Conservation (phyloP, 2,888 invertebrate genomes). For the Tetramorium bicarinatum region DNA sequence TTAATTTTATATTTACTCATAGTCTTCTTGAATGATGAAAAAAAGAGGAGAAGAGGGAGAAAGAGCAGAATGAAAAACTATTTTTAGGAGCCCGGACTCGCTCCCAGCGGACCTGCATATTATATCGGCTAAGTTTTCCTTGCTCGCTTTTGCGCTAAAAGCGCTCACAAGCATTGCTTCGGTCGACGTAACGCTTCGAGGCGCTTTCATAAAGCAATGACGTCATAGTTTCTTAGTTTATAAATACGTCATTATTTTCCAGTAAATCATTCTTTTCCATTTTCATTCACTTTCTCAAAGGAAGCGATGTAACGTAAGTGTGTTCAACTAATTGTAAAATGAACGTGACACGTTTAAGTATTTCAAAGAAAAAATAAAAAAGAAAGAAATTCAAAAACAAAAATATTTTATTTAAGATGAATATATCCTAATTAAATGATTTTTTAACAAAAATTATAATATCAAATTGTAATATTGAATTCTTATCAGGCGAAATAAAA, state of each 20-base stretch:
- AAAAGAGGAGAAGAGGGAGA: background rate
- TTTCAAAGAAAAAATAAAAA: background rate
- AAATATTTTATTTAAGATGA: slow-evolving; percentile 4
- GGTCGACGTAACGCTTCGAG: background rate
- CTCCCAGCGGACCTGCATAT: background rate
- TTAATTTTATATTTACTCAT: background rate
- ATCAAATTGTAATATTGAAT: background rate
- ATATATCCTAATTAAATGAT: background rate
- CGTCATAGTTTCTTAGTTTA: slow-evolving; percentile 16
- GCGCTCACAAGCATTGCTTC: background rate
- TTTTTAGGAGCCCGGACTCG: background rate
- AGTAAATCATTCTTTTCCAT: background rate
- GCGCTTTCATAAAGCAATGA: background rate
- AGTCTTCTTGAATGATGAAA: background rate
- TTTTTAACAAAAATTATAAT: background rate
- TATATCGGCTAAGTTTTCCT: background rate
- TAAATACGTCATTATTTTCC: slow-evolving; percentile 20
- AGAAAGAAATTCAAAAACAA: background rate
- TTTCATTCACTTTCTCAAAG: background rate
- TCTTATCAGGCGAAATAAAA: background rate
- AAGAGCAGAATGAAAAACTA: background rate
- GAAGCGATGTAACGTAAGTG: background rate
- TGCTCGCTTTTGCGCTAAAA: slow-evolving; percentile 9
- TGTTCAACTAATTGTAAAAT: background rate
- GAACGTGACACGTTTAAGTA: background rate